Base-by-base conservation (phyloP, 2,113 vertebrate genomes). In the Salminus brasiliensis region DNA sequence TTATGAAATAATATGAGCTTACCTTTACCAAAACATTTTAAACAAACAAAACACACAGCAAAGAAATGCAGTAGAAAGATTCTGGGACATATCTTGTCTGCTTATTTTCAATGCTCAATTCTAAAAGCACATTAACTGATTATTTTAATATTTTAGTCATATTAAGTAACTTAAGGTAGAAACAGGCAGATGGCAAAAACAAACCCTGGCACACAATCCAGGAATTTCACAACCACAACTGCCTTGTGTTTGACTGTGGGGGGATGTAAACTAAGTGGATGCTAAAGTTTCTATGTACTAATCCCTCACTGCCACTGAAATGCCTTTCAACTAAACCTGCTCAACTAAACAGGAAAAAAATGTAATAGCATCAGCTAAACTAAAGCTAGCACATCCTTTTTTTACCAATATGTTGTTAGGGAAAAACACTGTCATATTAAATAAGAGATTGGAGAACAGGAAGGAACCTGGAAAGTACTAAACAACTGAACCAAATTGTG, bases 401-500 rank as follows among this genome's bases (percentile, higher is more conserved):
- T 2, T 66, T 18, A n/a, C 18, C 5, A 32, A n/a, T 36, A 36
- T 36, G 21, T 65, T 8, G 32, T 39, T 63, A 66, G 21, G 15
- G 23, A n/a, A 55, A 8, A 25, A 34, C 18, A 66, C 29, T 23
- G n/a, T 16, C 34, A 21, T 41, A 49, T 25, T 29, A 29, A 43
- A 12, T 5, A 11, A 39, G 62, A 36, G 13, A 5, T 6, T 43
- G 57, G 67, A 36, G 21, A 53, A 25, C 23, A 49, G 62, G 47
- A 52, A 11, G 41, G 27, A 68, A 34, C 55, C 62, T 84, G 45
- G 29, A 57, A 75, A 29, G 79, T 30, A 73, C 12, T 80, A 68
- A 76, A 74, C 85, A 47, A 85, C 80, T 84, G 62, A 84, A 88
- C 47, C 74, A 81, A 81, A 78, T 2, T 0, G 18, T 85, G 84